phyloP scores from a whole-genome alignment of 2,113 vertebrate genomes.

The Zosterops borbonicus region DNA sequence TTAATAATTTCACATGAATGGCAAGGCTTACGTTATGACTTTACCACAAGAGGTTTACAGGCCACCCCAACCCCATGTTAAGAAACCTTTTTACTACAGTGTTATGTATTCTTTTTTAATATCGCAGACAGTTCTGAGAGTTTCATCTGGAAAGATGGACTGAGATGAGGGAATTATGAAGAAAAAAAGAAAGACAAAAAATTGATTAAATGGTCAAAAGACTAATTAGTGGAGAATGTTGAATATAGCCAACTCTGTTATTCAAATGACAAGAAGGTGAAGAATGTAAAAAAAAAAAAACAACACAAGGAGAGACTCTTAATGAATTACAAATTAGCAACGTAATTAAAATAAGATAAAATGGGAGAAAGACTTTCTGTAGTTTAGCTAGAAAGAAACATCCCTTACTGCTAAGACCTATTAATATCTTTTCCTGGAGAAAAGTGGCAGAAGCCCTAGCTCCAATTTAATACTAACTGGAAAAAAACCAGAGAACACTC shows the following conservation, averaged over 20 bases:
- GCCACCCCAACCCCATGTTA: not conserved
- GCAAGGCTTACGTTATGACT: not conserved
- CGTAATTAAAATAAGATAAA: not conserved
- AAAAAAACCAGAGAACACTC: not conserved
- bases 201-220: not conserved
- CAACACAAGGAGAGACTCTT: not conserved
- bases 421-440: slow-evolving; percentile 28
- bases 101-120: slow-evolving; percentile 26
- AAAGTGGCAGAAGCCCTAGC: slow-evolving; percentile 20
- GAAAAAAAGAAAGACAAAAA: not conserved
- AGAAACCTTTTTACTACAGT: not conserved
- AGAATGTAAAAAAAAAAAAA: not conserved
- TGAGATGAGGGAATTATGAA: not conserved
- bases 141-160: not conserved
- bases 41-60: not conserved
- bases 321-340: not conserved
- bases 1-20: not conserved
- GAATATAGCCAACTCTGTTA: not conserved
- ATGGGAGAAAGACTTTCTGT: not conserved
- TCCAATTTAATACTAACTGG: slow-evolving; percentile 47
- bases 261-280: not conserved
- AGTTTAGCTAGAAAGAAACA: not conserved
- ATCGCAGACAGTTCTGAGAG: not conserved
- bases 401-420: not conserved
- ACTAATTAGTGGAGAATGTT: not conserved